Base-by-base conservation (phyloP, 2,888 invertebrate genomes). In the Apotomis capreana region DNA sequence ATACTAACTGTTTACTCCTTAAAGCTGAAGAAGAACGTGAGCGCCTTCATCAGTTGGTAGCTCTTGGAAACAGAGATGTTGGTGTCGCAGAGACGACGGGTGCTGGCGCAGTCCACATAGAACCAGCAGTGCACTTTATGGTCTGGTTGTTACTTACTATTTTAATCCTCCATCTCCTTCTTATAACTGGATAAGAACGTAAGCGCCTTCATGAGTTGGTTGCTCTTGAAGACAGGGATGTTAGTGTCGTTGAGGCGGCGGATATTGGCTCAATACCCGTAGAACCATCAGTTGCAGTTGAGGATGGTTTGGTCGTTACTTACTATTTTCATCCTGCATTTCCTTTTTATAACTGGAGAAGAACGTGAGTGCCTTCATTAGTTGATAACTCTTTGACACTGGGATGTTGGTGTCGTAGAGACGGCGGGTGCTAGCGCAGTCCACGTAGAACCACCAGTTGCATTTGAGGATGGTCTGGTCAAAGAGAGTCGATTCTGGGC, bases 251-350 rank as follows among this genome's bases (percentile, higher is more conserved):
- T 98, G 40, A 97, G 92, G 76, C 95, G 95, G 79, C 95, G 95
- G 36, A 97, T 97, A 69, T 95, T 95, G 86, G 96, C 96, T 89
- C 98, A 98, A 84, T 98, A 97, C 0, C 98, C 97, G 86, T 97
- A 98, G 92, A 98, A 97, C 97, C 97, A 98, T 97, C 97, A 98
- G 87, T 98, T 98, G 89, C 98, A 98, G 85, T 97, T 97, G 4
- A 98, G 94, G 76, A 98, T 97, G 36, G 97, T 97, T 87, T 98
- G 98, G 83, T 98, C 44, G 4, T 44, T 44, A 61, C 68, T 61
- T 51, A 74, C 72, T 46, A 78, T 77, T 77, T 85, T 88, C 85
- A 68, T 89, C 88, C 76, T 89, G 88, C 84, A 89, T 88, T 69
- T 96, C 95, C 81, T 96, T 97, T 83, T 96, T 96, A 83, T 97